Conservation (phyloP, 1,140 invertebrate genomes). For the Camponotus pennsylvanicus region DNA sequence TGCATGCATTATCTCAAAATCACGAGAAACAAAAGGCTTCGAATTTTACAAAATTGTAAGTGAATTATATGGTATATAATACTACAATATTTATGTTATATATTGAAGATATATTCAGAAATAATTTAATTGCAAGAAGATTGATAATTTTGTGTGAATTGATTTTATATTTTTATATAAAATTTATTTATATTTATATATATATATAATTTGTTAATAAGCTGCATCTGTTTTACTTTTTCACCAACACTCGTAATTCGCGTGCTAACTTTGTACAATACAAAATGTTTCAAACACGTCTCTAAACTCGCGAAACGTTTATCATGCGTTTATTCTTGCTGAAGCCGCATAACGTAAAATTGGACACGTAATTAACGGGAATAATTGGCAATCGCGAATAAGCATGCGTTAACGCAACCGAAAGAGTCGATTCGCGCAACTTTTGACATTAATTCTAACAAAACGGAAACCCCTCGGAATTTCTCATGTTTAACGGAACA, state of each 20-base stretch:
- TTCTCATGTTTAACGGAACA: constrained; percentile 47
- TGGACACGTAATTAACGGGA: constrained; percentile 26
- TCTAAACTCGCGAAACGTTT: constrained; percentile 8
- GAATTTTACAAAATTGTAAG: not conserved
- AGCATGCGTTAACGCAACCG: not conserved
- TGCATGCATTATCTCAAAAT: not conserved
- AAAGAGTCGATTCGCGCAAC: constrained; percentile 14
- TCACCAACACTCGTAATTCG: not conserved
- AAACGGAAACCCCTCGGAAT: constrained; percentile 12
- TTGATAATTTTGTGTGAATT: not conserved
- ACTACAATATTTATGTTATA: not conserved
- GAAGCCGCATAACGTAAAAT: constrained; percentile 7
- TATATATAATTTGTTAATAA: not conserved
- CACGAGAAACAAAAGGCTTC: not conserved
- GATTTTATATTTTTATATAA: not conserved
- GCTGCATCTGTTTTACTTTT: not conserved
- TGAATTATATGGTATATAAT: not conserved
- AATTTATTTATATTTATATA: not conserved
- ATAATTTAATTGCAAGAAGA: not conserved
- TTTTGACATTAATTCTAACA: constrained; percentile 44
- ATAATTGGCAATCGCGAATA: constrained; percentile 29
- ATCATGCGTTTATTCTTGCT: not conserved
- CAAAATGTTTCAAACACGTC: constrained; percentile 15
- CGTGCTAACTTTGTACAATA: not conserved
- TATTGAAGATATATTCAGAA: not conserved